phyloP scores from a whole-genome alignment of 2,888 invertebrate genomes.

The Willowsia nigromaculata region DNA sequence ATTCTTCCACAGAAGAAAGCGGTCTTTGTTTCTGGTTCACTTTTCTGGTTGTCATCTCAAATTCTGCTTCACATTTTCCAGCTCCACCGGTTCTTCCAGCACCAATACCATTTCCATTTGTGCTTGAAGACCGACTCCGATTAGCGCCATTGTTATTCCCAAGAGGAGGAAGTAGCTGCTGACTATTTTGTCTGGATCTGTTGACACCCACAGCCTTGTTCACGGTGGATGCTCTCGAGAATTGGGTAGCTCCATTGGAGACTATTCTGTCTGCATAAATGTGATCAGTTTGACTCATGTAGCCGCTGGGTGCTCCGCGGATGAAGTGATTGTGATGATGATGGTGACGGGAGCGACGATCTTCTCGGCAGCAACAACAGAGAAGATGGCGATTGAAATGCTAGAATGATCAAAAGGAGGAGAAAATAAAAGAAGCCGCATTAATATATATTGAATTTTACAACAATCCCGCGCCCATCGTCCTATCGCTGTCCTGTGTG shows the following conservation, averaged over 20 bases:
- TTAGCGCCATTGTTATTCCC: slow-evolving; percentile 21
- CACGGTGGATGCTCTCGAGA: slow-evolving; percentile 62
- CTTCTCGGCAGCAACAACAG: slow-evolving; percentile 84
- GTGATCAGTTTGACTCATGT: slow-evolving; percentile 68
- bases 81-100: slow-evolving; percentile 12
- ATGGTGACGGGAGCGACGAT: slow-evolving; percentile 47
- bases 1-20: slow-evolving; percentile 26
- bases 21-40: slow-evolving; percentile 49
- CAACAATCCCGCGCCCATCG: background rate
- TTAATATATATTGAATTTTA: slow-evolving; percentile 38
- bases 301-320: slow-evolving; percentile 55
- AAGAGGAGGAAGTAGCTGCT: slow-evolving; percentile 41
- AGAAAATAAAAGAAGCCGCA: slow-evolving; percentile 23
- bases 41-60: slow-evolving; percentile 55
- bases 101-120: slow-evolving; percentile 24
- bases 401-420: slow-evolving; percentile 64
- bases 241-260: slow-evolving; percentile 57
- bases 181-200: slow-evolving; percentile 46
- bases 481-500: background rate
- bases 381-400: slow-evolving; percentile 94
- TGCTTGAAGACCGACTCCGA: background rate
- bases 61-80: slow-evolving; percentile 6
- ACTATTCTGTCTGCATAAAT: slow-evolving; percentile 60
- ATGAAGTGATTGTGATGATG: slow-evolving; percentile 55
- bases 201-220: slow-evolving; percentile 37